Evolutionary conservation across 2,888 invertebrate species (phyloP).

Genomic region (Plagodis dolabraria): DNA sequence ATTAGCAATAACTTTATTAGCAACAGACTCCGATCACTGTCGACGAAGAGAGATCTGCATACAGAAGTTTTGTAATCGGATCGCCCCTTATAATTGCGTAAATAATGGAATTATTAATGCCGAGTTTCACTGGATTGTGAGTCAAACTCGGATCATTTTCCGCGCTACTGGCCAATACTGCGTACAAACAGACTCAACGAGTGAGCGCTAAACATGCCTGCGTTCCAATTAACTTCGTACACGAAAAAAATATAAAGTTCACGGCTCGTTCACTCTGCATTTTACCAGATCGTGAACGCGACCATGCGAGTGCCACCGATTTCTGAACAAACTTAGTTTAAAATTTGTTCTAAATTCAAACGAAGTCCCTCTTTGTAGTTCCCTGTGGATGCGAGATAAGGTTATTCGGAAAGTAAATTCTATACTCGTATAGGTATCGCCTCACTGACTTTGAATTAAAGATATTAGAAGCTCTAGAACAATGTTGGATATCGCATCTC

Average conservation of each 20-base stretch:
- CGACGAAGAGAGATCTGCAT: too few species aligned
- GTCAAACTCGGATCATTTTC: conserved; percentile 57
- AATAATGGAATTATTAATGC: conserved; percentile 38
- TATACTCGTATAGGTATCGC: conserved; percentile 46
- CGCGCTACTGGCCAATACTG: conserved; percentile 49
- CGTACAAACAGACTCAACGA: conserved; percentile 61
- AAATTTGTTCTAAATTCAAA: conserved; percentile 60
- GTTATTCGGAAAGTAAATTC: conserved; percentile 51
- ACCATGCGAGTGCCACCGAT: conserved; percentile 52
- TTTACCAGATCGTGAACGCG: conserved; percentile 50
- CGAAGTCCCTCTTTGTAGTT: conserved; percentile 52
- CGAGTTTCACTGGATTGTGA: conserved; percentile 49
- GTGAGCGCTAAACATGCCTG: conserved; percentile 50
- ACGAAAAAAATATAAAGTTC: conserved; percentile 43
- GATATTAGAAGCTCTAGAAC: conserved; percentile 31
- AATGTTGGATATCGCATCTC: conserved; percentile 30
- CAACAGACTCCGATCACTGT: too few species aligned
- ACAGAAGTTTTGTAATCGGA: too few species aligned
- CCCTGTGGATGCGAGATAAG: conserved; percentile 54
- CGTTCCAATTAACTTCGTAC: conserved; percentile 55
- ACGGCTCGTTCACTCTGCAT: conserved; percentile 46
- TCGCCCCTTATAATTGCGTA: too few species aligned
- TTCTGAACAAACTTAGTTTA: conserved; percentile 58
- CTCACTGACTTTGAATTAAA: conserved; percentile 49
- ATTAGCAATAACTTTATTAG: too few species aligned